Evolutionary conservation across 2,888 invertebrate species (phyloP), one percentile per base, ranked within the genome.

Genomic region (Criorhina ranunculi): DNA sequence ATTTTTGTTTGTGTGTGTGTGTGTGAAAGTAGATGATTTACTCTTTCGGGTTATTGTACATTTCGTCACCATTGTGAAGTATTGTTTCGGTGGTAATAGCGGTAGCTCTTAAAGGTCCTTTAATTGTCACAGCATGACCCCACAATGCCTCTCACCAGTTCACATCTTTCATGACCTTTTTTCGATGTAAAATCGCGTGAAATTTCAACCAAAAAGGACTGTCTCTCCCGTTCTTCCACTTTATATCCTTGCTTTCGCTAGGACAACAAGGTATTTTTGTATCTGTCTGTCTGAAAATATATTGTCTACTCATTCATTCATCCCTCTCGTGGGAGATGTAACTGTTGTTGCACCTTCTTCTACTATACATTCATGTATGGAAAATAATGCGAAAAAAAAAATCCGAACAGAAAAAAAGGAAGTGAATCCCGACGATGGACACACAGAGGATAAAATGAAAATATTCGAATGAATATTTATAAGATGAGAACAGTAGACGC

Each of bases 381-480:
- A 83, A 78, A 83, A 78, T 49, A 78, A 83, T 83, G 67, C 78
- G 40, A 60, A 67, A 46, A 31, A 33, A 35, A 53, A 24, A 46
- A n/a, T n/a, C n/a, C n/a, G n/a, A n/a, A 29, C 17, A 51, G 49
- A 17, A 59, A 12, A 24, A 57, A 44, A 15, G 17, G 11, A 33
- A 46, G 35, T 24, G 49, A 67, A 37, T 66, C 72, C 77, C 8
- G 55, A 46, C 73, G 57, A 82, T 67, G 82, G 78, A 82, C 77
- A 77, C 40, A 62, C 46, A 77, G 35, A 59, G 42, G 67, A 67
- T 55, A 46, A 78, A 83, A 72, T 78, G 67, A 78, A 83, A 83
- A 83, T 83, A 78, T 83, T 62, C 62, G 73, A 83, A 83, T 83
- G 83, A 83, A 83, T 83, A 83, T 78, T 83, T 83, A 83, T 83